Conservation (phyloP, 2,113 vertebrate genomes). For the Eira barbara region DNA sequence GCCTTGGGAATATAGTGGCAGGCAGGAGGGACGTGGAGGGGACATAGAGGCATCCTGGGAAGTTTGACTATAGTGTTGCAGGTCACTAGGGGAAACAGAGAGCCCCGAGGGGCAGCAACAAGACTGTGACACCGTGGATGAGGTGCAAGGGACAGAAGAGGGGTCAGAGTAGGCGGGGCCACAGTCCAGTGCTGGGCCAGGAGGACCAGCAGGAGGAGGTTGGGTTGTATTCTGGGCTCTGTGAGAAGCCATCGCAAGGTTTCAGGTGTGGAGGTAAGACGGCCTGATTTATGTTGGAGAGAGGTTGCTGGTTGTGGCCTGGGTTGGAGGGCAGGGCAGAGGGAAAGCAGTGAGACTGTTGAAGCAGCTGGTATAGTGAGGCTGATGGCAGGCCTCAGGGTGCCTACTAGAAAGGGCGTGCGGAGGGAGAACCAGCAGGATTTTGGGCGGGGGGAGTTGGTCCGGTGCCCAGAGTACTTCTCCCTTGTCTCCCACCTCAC, state of each 20-base stretch:
- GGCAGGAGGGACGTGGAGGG: too few species aligned
- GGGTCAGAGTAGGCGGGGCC: too few species aligned
- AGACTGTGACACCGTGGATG: not conserved
- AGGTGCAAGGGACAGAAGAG: not conserved
- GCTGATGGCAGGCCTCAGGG: too few species aligned
- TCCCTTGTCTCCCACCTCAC: not conserved
- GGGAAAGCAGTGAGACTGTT: too few species aligned
- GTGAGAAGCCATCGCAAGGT: not conserved
- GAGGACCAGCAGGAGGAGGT: not conserved
- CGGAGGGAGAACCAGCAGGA: not conserved
- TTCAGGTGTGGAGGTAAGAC: not conserved
- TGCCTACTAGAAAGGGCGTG: not conserved
- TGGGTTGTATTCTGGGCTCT: not conserved
- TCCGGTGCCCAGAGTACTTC: not conserved
- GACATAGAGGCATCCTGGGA: not conserved
- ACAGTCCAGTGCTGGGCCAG: accelerated
- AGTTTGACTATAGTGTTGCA: not conserved
- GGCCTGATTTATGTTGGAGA: not conserved
- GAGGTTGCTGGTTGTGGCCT: not conserved
- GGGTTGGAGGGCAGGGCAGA: not conserved
- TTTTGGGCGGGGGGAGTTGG: not conserved
- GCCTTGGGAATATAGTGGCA: not conserved
- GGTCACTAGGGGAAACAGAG: not conserved
- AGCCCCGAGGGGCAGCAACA: not conserved
- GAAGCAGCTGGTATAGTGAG: not conserved